These are phyloP conservation scores for Nemotelus pantherinus DNA, from an alignment of 2,888 invertebrate species.

Conservation along the genomic window DNA sequence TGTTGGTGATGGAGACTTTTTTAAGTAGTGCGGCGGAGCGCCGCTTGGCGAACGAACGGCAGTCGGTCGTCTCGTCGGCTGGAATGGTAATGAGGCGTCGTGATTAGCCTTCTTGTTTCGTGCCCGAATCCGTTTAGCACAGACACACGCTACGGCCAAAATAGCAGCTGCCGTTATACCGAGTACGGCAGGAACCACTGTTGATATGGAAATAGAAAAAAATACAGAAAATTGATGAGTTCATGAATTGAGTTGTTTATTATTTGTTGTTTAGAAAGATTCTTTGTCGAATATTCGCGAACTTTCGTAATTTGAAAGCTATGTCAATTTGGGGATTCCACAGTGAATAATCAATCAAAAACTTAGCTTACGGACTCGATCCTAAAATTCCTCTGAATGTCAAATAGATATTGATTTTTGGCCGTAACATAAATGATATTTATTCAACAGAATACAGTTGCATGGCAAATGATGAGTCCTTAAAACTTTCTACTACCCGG, in stretches of 20 bases:
- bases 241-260: not conserved
- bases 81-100: conserved; percentile 63
- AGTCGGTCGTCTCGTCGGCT: conserved; percentile 65
- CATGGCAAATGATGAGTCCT: too few species aligned
- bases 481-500: too few species aligned
- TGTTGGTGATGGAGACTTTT: conserved; percentile 93
- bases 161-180: conserved; percentile 63
- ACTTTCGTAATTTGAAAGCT: too few species aligned
- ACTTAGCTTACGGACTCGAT: too few species aligned
- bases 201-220: conserved; percentile 34
- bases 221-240: conserved; percentile 15
- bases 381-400: too few species aligned
- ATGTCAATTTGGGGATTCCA: too few species aligned
- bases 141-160: conserved; percentile 62
- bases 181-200: conserved; percentile 64
- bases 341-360: too few species aligned
- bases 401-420: too few species aligned
- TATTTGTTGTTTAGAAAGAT: not conserved
- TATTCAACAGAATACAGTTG: too few species aligned
- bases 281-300: not conserved
- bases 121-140: conserved; percentile 61
- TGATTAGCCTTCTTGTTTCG: conserved; percentile 63
- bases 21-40: conserved; percentile 81
- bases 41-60: conserved; percentile 87
- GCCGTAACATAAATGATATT: too few species aligned